phyloP scores from a whole-genome alignment of 2,113 vertebrate genomes.

The Ramphastos sulfuratus region DNA sequence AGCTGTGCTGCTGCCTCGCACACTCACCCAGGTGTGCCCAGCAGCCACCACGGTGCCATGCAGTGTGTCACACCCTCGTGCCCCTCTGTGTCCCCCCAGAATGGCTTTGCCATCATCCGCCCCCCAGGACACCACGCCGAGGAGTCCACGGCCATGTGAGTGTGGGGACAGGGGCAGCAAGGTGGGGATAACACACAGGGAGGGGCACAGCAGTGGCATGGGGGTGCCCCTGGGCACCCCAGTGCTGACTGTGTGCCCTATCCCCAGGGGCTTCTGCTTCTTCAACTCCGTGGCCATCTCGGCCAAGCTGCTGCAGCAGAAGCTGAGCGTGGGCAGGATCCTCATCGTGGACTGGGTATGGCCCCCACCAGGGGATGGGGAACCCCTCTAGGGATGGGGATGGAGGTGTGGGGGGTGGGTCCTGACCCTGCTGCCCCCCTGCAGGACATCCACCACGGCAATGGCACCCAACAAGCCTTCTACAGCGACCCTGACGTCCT shows the following conservation, averaged over 20 bases:
- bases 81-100: slow-evolving; percentile 66
- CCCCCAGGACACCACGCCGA: slow-evolving; percentile 89
- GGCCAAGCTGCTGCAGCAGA: slow-evolving; percentile 92
- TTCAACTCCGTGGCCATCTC: slow-evolving; percentile 97
- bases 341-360: slow-evolving; percentile 97
- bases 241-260: rapidly evolving
- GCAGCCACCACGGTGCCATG: no score
- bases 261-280: slow-evolving; percentile 94
- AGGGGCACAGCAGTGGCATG: neutral
- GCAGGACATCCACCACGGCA: slow-evolving; percentile 89
- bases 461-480: slow-evolving; percentile 87
- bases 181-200: neutral
- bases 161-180: neutral
- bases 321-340: slow-evolving; percentile 90
- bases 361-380: no score
- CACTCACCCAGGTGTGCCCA: rapidly evolving
- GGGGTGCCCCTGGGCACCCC: neutral
- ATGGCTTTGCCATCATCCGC: slow-evolving; percentile 87
- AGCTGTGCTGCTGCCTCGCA: neutral
- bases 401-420: no score
- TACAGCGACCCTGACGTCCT: slow-evolving; percentile 85
- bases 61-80: rapidly evolving
- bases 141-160: slow-evolving; percentile 89
- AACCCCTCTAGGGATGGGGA: rapidly evolving
- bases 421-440: no score